A percentile compares a stretch with the other conserved stretches of the same genome.
Evolutionary conservation across 1,140 invertebrate species (phyloP).

Genomic region (Leguminivora glycinivorella): DNA sequence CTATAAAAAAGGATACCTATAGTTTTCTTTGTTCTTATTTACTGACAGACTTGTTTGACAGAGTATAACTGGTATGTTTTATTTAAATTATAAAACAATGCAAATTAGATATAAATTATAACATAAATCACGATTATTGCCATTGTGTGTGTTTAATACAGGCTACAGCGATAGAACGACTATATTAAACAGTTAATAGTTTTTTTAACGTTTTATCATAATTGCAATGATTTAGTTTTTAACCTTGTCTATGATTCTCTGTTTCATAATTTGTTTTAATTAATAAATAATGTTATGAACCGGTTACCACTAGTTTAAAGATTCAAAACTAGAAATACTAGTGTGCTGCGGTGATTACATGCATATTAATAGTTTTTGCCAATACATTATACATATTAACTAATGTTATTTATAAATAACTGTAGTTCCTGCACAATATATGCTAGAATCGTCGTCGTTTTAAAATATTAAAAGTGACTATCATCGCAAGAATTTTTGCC

Average conservation of each 20-base stretch:
- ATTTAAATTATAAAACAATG: neutral
- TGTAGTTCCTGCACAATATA: too few relatives aligned
- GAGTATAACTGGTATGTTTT: neutral
- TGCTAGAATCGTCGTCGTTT: neutral
- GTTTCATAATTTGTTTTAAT: neutral
- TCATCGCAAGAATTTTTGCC: neutral
- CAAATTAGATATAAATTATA: neutral
- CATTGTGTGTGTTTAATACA: too few relatives aligned
- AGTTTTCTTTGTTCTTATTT: too few relatives aligned
- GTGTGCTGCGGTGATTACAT: neutral
- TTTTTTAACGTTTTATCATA: neutral
- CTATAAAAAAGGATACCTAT: too few relatives aligned
- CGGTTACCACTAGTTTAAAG: neutral
- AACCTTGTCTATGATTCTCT: neutral
- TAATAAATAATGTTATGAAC: neutral
- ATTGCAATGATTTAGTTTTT: neutral
- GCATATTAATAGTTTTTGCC: neutral
- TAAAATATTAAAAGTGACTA: neutral
- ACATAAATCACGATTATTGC: neutral
- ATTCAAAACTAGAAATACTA: neutral
- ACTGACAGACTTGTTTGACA: too few relatives aligned
- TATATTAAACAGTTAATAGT: constrained; percentile 4
- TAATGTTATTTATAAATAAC: too few relatives aligned
- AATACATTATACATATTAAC: neutral
- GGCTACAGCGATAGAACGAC: neutral